Evolutionary conservation across 2,888 invertebrate genomes (phyloP).

Genomic region (Acanthosepion pharaonis): DNA sequence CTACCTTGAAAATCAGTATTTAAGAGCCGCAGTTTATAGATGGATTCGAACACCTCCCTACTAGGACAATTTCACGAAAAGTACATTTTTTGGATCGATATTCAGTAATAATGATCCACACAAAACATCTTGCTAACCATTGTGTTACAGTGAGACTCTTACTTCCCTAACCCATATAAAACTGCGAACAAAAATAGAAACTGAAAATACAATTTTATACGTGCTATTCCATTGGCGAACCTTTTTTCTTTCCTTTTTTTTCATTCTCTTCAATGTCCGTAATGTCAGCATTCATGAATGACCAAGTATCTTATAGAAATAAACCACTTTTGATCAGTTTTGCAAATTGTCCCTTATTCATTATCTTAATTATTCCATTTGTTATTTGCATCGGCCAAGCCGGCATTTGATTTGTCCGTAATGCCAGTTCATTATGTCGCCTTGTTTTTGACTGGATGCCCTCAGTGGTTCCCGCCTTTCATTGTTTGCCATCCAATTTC

Average conservation of each 20-base stretch:
- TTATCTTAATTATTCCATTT: not conserved
- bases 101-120: too few species aligned
- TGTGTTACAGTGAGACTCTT: too few species aligned
- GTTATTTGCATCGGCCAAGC: not conserved
- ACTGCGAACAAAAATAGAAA: too few species aligned
- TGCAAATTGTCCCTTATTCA: slow-evolving; percentile 11
- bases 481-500: not conserved
- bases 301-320: not conserved
- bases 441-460: not conserved
- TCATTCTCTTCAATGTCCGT: not conserved
- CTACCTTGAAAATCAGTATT: too few species aligned
- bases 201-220: too few species aligned
- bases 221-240: too few species aligned
- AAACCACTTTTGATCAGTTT: not conserved
- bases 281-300: not conserved
- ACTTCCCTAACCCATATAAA: too few species aligned
- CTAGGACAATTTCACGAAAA: too few species aligned
- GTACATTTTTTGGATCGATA: too few species aligned
- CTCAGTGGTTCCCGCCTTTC: not conserved
- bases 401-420: not conserved
- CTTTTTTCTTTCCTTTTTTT: not conserved
- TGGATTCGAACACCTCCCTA: too few species aligned
- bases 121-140: too few species aligned
- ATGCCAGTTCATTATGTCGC: slow-evolving; percentile 6
- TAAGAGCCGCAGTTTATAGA: too few species aligned